Evolutionary conservation across 2,113 vertebrate species (phyloP).

Genomic region (Heliornis fulica): DNA sequence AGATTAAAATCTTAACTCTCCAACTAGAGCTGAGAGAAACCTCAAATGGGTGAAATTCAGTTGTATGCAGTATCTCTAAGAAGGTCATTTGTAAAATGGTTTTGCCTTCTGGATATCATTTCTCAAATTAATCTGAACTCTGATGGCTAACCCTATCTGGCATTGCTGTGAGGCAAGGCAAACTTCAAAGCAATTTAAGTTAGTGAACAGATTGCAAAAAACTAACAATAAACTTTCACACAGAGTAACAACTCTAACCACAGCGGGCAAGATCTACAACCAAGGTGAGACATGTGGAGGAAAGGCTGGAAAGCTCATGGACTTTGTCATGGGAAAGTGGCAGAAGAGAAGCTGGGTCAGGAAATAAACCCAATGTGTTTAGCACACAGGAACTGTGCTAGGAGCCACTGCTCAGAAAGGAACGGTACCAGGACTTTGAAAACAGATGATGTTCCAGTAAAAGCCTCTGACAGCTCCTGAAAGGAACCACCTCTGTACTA

Average conservation of each 20-base stretch:
- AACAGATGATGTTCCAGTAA: not conserved
- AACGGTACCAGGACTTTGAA: not conserved
- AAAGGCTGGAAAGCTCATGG: not conserved
- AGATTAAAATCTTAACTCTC: slow-evolving; percentile 31
- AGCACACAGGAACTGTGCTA: not conserved
- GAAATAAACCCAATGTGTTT: not conserved
- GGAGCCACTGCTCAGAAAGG: not conserved
- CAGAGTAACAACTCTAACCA: not conserved
- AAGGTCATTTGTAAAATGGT: not conserved
- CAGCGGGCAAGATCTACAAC: not conserved
- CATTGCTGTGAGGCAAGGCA: not conserved
- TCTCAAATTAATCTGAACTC: slow-evolving; percentile 19
- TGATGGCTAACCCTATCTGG: not conserved
- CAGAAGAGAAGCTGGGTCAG: not conserved
- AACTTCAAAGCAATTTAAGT: slow-evolving; percentile 35
- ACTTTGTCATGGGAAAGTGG: not conserved
- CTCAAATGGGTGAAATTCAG: not conserved
- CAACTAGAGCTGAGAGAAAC: not conserved
- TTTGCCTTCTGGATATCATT: slow-evolving; percentile 15
- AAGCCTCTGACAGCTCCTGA: not conserved
- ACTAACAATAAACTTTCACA: not conserved
- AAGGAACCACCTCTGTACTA: not conserved
- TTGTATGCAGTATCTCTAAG: slow-evolving; percentile 6
- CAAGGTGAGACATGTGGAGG: not conserved
- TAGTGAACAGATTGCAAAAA: not conserved